These are phyloP conservation scores for Arnoldichthys spilopterus DNA, from an alignment of 2,797 vertebrate genomes.

Conservation along the genomic window DNA sequence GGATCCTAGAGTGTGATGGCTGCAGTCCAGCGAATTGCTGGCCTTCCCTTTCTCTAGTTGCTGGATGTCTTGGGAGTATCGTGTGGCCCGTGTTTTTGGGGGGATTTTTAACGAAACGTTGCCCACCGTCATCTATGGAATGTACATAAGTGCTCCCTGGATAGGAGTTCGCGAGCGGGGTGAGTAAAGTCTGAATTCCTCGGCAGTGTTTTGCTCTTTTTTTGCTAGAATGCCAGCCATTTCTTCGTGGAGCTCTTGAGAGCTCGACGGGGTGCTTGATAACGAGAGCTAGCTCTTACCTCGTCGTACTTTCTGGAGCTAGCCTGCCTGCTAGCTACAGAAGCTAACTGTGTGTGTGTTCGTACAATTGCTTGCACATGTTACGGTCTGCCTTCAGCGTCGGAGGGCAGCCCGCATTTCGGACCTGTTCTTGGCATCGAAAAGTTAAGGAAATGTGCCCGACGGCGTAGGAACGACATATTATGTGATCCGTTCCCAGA, in stretches of 20 bases:
- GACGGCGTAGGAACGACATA: too few relatives aligned
- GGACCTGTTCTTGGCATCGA: background rate
- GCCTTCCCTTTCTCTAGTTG: slow-evolving; percentile 75
- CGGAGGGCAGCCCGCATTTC: background rate
- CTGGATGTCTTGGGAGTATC: slow-evolving; percentile 78
- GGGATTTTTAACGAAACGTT: slow-evolving; percentile 52
- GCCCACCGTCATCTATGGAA: slow-evolving; percentile 66
- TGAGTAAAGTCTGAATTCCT: slow-evolving; percentile 74
- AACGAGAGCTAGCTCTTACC: background rate
- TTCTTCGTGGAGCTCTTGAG: background rate
- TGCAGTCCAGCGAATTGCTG: slow-evolving; percentile 81
- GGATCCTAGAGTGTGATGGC: slow-evolving; percentile 79
- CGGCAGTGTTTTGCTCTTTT: slow-evolving; percentile 45
- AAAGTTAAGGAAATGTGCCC: too few relatives aligned
- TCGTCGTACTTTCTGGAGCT: background rate
- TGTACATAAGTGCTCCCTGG: slow-evolving; percentile 71
- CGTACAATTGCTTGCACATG: background rate
- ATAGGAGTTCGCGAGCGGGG: slow-evolving; percentile 74
- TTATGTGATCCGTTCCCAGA: too few relatives aligned
- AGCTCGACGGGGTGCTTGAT: background rate
- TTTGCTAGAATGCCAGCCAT: slow-evolving; percentile 48
- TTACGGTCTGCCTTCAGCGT: background rate
- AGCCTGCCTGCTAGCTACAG: background rate
- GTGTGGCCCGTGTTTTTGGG: slow-evolving; percentile 63
- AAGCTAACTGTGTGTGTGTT: background rate